Base-by-base conservation (phyloP, 2,797 vertebrate species). In the Ptychadena robeensis region DNA sequence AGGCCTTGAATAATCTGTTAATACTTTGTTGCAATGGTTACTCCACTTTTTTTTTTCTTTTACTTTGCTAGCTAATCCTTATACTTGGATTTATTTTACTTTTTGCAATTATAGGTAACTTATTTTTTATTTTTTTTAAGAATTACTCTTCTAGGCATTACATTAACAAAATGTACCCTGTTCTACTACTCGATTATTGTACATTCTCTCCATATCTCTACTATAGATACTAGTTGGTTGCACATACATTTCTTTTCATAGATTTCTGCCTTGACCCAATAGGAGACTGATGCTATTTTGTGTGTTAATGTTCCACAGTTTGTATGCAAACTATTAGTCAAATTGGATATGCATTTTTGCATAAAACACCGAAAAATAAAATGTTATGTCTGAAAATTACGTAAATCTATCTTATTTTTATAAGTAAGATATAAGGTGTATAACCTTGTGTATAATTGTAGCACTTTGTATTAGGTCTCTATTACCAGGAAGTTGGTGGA, bases 351-450 rank as follows among this genome's bases (percentile, higher is more conserved):
- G 38, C 38, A 71, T 71, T 48, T 71, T 71, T 48, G 35, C 69
- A 71, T 71, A 71, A 11, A 40, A 71, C 9, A 71, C 35, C 12
- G 28, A 71, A 44, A 11, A 40, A 71, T 40, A 71, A 71, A 48
- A 30, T 25, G 4, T 38, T 70, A 27, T 32, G 25, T 30, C 27
- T 40, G 6, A 44, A 71, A 27, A 28, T 71, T 37, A 71, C 2
- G 4, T 71, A 71, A 22, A 69, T n/a, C n/a, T 71, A 71, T 71
- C 30, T 71, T 69, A 31, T 61, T 61, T 12, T n/a, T n/a, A n/a
- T 28, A 61, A 9, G n/a, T 61, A 25, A 10, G 25, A 61, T n/a
- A n/a, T n/a, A n/a, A n/a, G n/a, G n/a, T n/a, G n/a, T n/a, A n/a
- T n/a, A n/a, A n/a, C n/a, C n/a, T n/a, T n/a, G n/a, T n/a, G n/a